These are phyloP conservation scores for Troglohyphantes excavatus DNA, from an alignment of 2,888 invertebrate genomes.

Conservation along the genomic window DNA sequence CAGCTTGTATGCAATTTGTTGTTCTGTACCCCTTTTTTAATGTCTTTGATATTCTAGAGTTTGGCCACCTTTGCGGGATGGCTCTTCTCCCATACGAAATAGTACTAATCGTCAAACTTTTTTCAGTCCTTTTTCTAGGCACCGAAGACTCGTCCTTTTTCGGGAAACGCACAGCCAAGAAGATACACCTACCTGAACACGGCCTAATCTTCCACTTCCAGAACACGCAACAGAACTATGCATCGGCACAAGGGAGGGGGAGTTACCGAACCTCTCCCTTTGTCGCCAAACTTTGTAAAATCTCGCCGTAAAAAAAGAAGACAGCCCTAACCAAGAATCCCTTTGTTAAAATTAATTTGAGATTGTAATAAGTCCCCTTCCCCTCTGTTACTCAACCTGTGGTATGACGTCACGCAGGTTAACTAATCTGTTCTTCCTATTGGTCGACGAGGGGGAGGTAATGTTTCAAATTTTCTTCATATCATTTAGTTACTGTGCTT, in stretches of 20 bases:
- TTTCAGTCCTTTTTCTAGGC: constrained; percentile 78
- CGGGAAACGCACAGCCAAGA: background rate
- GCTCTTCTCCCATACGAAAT: constrained; percentile 52
- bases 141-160: constrained; percentile 14
- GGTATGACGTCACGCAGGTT: constrained; percentile 64
- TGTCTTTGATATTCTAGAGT: constrained; percentile 53
- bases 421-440: constrained; percentile 54
- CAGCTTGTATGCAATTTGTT: too few species aligned
- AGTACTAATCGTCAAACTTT: constrained; percentile 69
- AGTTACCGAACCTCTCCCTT: background rate
- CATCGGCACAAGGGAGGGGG: background rate
- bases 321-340: constrained; percentile 49
- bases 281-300: too few species aligned
- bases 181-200: background rate
- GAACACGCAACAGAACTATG: constrained; percentile 28
- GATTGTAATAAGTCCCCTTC: constrained; percentile 21
- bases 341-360: constrained; percentile 2
- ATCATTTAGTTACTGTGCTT: background rate
- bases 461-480: constrained; percentile 61
- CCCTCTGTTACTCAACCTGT: constrained; percentile 62
- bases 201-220: constrained; percentile 56
- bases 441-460: constrained; percentile 73
- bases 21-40: background rate
- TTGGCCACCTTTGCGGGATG: constrained; percentile 73
- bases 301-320: constrained; percentile 15